These are phyloP conservation scores for Drosophila nigricruria DNA, from an alignment of 2,888 invertebrate species.

Conservation along the genomic window DNA sequence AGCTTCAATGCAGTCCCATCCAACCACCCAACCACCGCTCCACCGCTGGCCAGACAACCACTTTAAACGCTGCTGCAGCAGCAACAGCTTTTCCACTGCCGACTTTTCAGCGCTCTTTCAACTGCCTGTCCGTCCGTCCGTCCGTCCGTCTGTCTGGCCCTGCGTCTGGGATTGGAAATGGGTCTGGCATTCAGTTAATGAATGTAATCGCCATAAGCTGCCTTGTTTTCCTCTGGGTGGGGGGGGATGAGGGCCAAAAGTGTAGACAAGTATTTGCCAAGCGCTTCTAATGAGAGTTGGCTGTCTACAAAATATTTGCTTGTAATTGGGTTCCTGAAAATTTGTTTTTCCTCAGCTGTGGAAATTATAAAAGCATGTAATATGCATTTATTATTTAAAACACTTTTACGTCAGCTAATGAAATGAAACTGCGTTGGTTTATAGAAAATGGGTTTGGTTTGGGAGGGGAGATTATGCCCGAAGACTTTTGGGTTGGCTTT, in stretches of 20 bases:
- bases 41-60: conserved; percentile 5
- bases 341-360: conserved; percentile 24
- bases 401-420: conserved; percentile 33
- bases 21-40: conserved; percentile 11
- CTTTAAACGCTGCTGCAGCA: conserved; percentile 29
- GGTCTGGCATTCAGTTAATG: conserved; percentile 68
- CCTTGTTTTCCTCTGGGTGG: conserved; percentile 25
- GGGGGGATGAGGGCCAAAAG: not conserved
- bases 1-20: conserved; percentile 35
- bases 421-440: conserved; percentile 19
- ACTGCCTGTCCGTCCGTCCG: conserved; percentile 8
- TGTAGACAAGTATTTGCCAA: conserved; percentile 18
- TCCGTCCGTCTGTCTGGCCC: conserved; percentile 11
- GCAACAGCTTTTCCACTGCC: conserved; percentile 55
- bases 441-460: not conserved
- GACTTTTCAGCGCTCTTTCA: conserved; percentile 58
- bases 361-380: conserved; percentile 53
- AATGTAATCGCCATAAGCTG: conserved; percentile 77
- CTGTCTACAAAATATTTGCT: conserved; percentile 59
- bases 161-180: conserved; percentile 36
- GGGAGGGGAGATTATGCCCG: conserved; percentile 1
- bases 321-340: conserved; percentile 60
- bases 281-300: conserved; percentile 53
- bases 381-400: conserved; percentile 54
- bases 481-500: not conserved